Evolutionary conservation across 2,113 vertebrate species (phyloP), one percentile per base, ranked within the genome.

Genomic region (Boulengeromyrus knoepffleri): DNA sequence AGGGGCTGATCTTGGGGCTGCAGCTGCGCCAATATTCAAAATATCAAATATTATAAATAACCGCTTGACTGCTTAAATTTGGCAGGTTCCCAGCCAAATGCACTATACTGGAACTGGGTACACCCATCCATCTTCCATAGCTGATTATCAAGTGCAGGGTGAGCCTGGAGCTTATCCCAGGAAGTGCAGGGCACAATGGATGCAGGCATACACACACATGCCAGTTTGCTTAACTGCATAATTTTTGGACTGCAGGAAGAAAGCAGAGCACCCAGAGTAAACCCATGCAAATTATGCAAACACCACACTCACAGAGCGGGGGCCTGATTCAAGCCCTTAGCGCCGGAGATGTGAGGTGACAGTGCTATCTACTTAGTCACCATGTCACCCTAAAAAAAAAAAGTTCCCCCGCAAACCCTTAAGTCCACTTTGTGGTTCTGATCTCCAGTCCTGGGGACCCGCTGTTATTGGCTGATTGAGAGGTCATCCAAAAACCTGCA

Each of bases 1-100:
- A 90, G 24, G 24, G 15, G 7, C 24, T 89, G 83, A 36, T 45
- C 53, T 77, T 45, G 24, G 70, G 85, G 47, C 27, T 58, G 53
- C 52, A 85, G 83, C 50, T 39, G 21, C 13, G 52, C 36, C n/a
- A 27, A 10, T 36, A 90, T 50, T 74, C 21, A 88, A 77, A n/a
- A 90, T 52, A 58, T 58, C 50, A 89, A 84, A 62, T 83, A 58
- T 85, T 88, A 90, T 87, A 42, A 70, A 70, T 87, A 90, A 77
- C 52, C 88, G 49, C 46, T 50, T 87, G 84, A 5, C 45, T 90
- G n/a, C 27, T 90, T 85, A 74, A 52, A 39, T 39, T 77, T 42
- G 58, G 27, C n/a, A 90, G 21, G 49, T 70, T 70, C 31, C 5
- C n/a, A 56, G 24, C 21, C 42, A 24, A 87, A 87, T 46, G 66